Conservation (phyloP, 2,113 vertebrate species). For the Diadophis punctatus region DNA sequence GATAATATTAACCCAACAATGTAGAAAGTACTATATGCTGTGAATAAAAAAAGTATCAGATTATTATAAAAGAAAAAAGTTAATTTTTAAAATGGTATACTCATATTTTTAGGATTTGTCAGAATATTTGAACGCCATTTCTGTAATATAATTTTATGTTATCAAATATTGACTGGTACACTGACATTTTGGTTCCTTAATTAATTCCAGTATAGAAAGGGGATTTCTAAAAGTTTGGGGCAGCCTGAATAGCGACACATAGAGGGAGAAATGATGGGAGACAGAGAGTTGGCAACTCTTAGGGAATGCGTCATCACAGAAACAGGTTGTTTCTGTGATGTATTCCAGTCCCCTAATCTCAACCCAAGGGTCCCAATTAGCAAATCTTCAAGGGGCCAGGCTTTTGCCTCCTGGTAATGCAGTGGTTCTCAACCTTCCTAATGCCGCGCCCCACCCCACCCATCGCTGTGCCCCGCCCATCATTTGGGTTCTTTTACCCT, state of each 20-base stretch:
- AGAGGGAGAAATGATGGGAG: not conserved
- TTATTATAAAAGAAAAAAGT: constrained; percentile 7
- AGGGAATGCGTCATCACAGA: not conserved
- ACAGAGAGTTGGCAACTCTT: not conserved
- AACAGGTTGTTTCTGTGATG: not conserved
- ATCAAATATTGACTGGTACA: not conserved
- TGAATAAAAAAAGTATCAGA: constrained; percentile 39
- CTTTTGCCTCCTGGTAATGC: not conserved
- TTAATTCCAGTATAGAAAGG: not conserved
- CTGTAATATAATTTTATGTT: not conserved
- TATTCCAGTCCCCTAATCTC: not conserved
- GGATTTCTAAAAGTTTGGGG: not conserved
- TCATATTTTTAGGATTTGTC: not conserved
- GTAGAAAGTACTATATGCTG: constrained; percentile 98
- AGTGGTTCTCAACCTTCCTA: no score
- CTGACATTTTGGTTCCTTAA: not conserved
- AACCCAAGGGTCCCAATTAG: not conserved
- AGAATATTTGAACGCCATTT: not conserved
- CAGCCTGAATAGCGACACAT: not conserved
- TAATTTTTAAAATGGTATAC: not conserved
- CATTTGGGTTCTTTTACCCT: no score
- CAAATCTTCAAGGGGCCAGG: not conserved
- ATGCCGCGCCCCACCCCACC: no score
- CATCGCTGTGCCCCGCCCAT: no score
- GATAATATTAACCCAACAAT: constrained; percentile 94